phyloP scores from a whole-genome alignment of 2,888 invertebrate genomes.

The Tenthredo livida region DNA sequence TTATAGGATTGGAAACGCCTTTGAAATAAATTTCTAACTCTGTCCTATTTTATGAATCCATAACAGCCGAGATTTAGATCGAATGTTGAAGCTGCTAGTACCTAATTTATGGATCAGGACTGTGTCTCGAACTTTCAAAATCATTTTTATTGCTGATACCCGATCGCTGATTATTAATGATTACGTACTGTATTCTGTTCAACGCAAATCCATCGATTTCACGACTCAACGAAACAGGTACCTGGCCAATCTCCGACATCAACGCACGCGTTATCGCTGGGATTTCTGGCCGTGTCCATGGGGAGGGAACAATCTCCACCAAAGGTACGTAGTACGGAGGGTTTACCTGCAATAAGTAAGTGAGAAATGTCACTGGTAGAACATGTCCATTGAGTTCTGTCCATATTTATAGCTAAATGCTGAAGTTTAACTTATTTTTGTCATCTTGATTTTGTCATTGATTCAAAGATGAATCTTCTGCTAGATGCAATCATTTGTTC shows the following conservation, averaged over 20 bases:
- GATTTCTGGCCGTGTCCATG: conserved; percentile 92
- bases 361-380: neutral
- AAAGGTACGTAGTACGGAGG: conserved; percentile 98
- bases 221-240: conserved; percentile 90
- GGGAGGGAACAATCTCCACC: conserved; percentile 96
- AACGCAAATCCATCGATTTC: conserved; percentile 96
- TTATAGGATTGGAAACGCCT: neutral
- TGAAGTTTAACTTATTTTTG: neutral
- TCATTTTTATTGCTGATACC: neutral
- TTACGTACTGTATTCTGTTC: conserved; percentile 92
- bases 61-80: neutral
- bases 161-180: conserved; percentile 16
- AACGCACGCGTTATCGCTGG: conserved; percentile 86
- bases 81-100: neutral
- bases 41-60: too few species aligned
- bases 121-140: neutral
- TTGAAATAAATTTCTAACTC: too few species aligned
- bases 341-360: conserved; percentile 83
- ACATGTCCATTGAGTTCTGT: neutral
- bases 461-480: neutral
- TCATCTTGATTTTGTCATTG: neutral
- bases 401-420: neutral
- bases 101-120: neutral
- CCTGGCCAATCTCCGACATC: conserved; percentile 95
- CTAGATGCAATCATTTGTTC: neutral